Conservation (phyloP, 2,888 invertebrate genomes). For the Drosophila meridiana region DNA sequence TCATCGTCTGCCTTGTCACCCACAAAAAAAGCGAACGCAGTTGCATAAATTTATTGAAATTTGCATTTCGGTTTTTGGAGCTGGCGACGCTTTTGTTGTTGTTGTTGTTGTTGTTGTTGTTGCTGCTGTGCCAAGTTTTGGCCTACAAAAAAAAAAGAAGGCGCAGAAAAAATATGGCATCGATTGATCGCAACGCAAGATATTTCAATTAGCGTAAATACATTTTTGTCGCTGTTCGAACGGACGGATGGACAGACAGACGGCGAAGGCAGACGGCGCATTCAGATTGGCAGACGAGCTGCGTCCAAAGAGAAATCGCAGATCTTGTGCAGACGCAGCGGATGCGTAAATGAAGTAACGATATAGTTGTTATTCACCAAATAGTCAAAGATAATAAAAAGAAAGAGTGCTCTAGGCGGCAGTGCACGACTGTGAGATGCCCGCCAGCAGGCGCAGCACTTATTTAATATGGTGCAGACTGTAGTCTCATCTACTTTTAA, state of each 20-base stretch:
- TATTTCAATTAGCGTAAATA: slow-evolving; percentile 82
- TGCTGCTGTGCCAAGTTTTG: slow-evolving; percentile 52
- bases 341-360: slow-evolving; percentile 59
- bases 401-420: not conserved
- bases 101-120: slow-evolving; percentile 30
- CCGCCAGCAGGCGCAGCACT: not conserved
- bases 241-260: slow-evolving; percentile 27
- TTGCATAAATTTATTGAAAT: slow-evolving; percentile 81
- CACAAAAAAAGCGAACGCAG: slow-evolving; percentile 71
- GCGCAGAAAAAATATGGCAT: slow-evolving; percentile 69
- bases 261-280: slow-evolving; percentile 9
- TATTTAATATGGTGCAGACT: not conserved
- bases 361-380: slow-evolving; percentile 38
- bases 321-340: slow-evolving; percentile 34
- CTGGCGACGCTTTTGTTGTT: slow-evolving; percentile 39
- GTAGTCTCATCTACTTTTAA: not conserved
- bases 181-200: slow-evolving; percentile 81
- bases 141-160: slow-evolving; percentile 63
- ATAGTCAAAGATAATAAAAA: slow-evolving; percentile 36
- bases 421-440: not conserved
- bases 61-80: slow-evolving; percentile 72
- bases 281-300: slow-evolving; percentile 29
- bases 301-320: slow-evolving; percentile 70
- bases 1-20: slow-evolving; percentile 69
- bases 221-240: slow-evolving; percentile 74